Evolutionary conservation across 1,140 invertebrate species (phyloP).

Genomic region (Cecropterus lyciades): DNA sequence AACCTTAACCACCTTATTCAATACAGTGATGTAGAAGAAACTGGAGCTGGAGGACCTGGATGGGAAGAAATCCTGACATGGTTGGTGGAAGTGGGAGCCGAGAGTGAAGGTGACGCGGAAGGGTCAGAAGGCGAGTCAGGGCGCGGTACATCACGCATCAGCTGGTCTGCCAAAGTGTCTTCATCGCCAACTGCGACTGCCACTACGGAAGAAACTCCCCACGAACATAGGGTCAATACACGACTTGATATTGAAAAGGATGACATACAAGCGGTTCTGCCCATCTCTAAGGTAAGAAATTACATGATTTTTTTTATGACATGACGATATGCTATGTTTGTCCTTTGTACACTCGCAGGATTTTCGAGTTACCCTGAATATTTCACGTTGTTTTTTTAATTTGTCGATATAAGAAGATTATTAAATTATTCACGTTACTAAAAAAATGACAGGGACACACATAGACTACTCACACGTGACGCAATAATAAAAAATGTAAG

Average conservation of each 20-base stretch:
- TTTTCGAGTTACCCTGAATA: too few species aligned
- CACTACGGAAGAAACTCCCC: constrained; percentile 77
- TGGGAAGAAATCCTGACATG: constrained; percentile 94
- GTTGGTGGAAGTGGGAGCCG: constrained; percentile 95
- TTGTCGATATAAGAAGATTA: too few species aligned
- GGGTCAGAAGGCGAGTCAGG: constrained; percentile 88
- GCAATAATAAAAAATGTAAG: too few species aligned
- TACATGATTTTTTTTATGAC: neutral
- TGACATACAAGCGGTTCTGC: constrained; percentile 96
- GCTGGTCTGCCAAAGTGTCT: constrained; percentile 72
- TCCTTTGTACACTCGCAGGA: too few species aligned
- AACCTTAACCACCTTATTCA: too few species aligned
- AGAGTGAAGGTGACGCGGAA: constrained; percentile 88
- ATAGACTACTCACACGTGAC: too few species aligned
- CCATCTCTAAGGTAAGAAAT: constrained; percentile 94
- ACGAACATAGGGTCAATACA: constrained; percentile 89
- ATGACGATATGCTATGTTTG: too few species aligned
- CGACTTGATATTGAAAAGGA: constrained; percentile 96
- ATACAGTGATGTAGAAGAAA: constrained; percentile 63
- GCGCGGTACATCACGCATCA: constrained; percentile 68
- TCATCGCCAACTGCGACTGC: constrained; percentile 59
- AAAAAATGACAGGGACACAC: too few species aligned
- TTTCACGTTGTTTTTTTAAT: too few species aligned
- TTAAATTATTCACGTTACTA: too few species aligned
- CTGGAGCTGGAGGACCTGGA: constrained; percentile 86